Evolutionary conservation across 2,888 invertebrate genomes (phyloP).

Genomic region (Cerastoderma edule): DNA sequence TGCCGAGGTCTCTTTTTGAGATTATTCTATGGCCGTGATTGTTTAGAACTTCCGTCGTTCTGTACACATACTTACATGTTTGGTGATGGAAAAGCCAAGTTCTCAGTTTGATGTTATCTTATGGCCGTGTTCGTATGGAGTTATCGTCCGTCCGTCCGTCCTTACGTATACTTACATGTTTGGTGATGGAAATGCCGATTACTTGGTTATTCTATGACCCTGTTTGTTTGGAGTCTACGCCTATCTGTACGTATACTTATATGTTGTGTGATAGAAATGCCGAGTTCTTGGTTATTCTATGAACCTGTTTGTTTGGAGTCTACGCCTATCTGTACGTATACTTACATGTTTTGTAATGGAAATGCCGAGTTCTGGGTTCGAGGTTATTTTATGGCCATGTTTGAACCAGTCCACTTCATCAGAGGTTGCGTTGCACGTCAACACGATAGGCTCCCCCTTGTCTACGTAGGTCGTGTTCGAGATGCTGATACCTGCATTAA

Average conservation of each 20-base stretch:
- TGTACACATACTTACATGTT: conserved; percentile 14
- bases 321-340: not conserved
- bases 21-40: not conserved
- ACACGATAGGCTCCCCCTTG: conserved; percentile 30
- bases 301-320: no score
- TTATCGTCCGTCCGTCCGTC: no score
- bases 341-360: conserved; percentile 27
- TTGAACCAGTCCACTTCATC: conserved; percentile 37
- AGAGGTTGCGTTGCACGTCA: conserved; percentile 37
- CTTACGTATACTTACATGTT: no score
- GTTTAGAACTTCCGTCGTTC: not conserved
- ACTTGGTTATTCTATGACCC: no score
- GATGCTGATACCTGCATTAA: conserved; percentile 35
- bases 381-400: conserved; percentile 27
- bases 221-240: no score
- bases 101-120: conserved; percentile 23
- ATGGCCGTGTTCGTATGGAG: conserved; percentile 26
- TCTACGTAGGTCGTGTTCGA: conserved; percentile 37
- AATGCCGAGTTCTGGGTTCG: conserved; percentile 23
- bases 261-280: not conserved
- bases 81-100: conserved; percentile 25
- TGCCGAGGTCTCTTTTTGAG: conserved; percentile 3
- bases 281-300: not conserved
- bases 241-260: not conserved
- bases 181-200: no score